Conservation (phyloP, 1,140 invertebrate species). For the Campodea augens region DNA sequence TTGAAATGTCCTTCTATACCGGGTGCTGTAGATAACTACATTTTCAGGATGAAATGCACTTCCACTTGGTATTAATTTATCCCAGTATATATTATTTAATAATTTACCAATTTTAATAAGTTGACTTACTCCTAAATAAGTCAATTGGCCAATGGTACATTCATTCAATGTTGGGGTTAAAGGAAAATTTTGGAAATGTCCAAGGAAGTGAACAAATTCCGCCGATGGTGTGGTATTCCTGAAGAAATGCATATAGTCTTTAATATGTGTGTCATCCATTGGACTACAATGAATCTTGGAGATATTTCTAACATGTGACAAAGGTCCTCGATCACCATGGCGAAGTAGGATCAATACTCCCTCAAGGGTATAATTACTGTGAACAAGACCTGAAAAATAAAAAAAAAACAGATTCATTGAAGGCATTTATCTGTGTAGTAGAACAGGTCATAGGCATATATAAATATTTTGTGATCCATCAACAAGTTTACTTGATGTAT, state of each 20-base stretch:
- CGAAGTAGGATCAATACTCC: constrained; percentile 59
- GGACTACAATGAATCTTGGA: constrained; percentile 52
- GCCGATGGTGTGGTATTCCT: constrained; percentile 12
- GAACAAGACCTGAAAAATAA: constrained; percentile 28
- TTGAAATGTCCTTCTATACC: constrained; percentile 72
- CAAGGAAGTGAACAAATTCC: constrained; percentile 33
- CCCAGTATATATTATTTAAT: constrained; percentile 44
- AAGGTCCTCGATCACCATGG: constrained; percentile 70
- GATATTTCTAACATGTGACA: constrained; percentile 54
- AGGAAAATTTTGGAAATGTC: constrained; percentile 64
- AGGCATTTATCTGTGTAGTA: too few species aligned
- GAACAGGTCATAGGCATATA: too few species aligned
- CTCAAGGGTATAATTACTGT: constrained; percentile 45
- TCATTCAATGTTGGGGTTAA: constrained; percentile 36
- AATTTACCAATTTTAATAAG: constrained; percentile 53
- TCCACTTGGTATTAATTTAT: constrained; percentile 23
- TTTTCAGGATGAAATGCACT: constrained; percentile 32
- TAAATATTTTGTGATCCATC: too few species aligned
- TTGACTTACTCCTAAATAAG: constrained; percentile 46
- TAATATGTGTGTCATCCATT: constrained; percentile 4
- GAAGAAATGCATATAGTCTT: constrained; percentile 1
- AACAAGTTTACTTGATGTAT: too few species aligned
- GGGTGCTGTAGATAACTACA: constrained; percentile 54
- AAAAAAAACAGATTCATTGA: constrained; percentile 6
- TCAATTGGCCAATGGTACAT: constrained; percentile 50